Evolutionary conservation across 2,797 vertebrate genomes (phyloP).

Genomic region (Hafferia zeledoni): DNA sequence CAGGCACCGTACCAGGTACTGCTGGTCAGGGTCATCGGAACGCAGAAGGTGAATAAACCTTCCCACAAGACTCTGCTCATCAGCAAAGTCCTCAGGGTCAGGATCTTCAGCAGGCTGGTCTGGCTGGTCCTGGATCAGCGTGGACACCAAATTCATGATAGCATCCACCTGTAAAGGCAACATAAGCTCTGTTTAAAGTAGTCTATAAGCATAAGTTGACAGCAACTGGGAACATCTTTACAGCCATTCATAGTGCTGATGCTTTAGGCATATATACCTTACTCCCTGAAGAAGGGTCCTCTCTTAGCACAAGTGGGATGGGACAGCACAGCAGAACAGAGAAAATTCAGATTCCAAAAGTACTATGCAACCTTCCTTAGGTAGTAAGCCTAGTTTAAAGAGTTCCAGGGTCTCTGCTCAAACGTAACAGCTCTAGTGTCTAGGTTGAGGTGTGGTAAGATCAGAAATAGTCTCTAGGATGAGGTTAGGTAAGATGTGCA

Average conservation of each 20-base stretch:
- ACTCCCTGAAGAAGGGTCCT: neutral
- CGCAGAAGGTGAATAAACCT: slow-evolving; percentile 94
- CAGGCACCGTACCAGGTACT: slow-evolving; percentile 85
- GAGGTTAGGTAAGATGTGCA: neutral
- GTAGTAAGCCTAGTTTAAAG: neutral
- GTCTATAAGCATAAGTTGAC: neutral
- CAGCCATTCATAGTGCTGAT: neutral
- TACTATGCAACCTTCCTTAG: neutral
- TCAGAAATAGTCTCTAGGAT: neutral
- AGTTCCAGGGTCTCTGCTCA: neutral
- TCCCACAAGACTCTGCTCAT: slow-evolving; percentile 97
- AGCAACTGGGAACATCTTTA: neutral
- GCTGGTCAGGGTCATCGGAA: slow-evolving; percentile 96
- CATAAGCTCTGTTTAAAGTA: neutral
- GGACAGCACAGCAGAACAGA: neutral
- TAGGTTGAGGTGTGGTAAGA: neutral
- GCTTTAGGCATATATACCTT: neutral
- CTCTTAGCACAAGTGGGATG: neutral
- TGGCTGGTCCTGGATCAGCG: slow-evolving; percentile 95
- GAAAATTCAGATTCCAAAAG: neutral
- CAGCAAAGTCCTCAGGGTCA: slow-evolving; percentile 97
- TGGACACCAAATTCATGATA: slow-evolving; percentile 93
- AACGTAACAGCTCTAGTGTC: neutral
- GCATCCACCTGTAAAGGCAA: slow-evolving; percentile 86
- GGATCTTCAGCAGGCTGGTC: slow-evolving; percentile 96